Conservation (phyloP, 2,113 vertebrate species). For the Phylloscopus whistleri region DNA sequence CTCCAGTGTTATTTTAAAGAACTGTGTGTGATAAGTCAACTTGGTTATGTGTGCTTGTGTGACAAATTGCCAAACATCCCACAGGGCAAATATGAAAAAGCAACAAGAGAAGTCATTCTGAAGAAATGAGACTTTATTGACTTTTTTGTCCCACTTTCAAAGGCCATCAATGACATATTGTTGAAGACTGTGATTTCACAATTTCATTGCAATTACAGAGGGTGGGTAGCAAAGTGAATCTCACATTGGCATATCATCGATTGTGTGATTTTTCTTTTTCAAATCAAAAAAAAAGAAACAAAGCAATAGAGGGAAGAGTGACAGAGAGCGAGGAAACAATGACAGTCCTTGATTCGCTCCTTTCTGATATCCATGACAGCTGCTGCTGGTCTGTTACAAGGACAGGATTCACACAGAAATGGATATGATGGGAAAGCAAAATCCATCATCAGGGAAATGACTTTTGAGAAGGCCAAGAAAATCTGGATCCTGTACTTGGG, state of each 20-base stretch:
- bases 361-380: background rate
- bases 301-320: background rate
- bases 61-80: constrained; percentile 39
- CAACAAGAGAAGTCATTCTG: background rate
- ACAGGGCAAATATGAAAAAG: constrained; percentile 35
- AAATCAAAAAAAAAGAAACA: background rate
- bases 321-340: background rate
- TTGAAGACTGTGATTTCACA: background rate
- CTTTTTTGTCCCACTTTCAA: constrained; percentile 23
- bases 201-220: background rate
- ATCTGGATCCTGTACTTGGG: background rate
- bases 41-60: background rate
- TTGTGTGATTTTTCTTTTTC: background rate
- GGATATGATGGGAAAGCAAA: background rate
- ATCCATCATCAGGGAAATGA: background rate
- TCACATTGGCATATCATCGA: background rate
- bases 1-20: constrained; percentile 32
- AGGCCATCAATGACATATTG: background rate
- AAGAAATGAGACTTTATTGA: constrained; percentile 43
- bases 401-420: background rate
- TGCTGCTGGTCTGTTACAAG: background rate
- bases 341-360: background rate
- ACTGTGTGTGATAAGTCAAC: background rate
- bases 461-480: background rate
- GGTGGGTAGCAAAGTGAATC: background rate